These are phyloP conservation scores for Scylla paramamosain DNA, from an alignment of 1,140 invertebrate species.

Conservation along the genomic window DNA sequence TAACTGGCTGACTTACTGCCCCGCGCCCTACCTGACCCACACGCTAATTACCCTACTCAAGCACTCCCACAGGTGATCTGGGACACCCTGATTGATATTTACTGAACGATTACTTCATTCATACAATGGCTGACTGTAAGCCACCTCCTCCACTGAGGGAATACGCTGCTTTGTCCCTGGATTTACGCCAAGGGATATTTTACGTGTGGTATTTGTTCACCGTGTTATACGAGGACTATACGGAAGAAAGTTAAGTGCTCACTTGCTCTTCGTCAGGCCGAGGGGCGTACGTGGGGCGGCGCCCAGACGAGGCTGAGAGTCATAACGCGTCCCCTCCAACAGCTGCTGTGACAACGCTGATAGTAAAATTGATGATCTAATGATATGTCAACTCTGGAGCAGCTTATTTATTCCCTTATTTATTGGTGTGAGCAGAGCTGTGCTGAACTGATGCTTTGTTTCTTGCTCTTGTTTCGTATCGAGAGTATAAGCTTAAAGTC, in stretches of 20 bases:
- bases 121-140: neutral
- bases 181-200: neutral
- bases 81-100: neutral
- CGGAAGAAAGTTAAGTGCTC: neutral
- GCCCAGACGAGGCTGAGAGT: neutral
- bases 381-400: neutral
- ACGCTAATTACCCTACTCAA: constrained; percentile 7
- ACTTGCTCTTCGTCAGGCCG: neutral
- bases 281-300: neutral
- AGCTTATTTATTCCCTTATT: neutral
- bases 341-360: neutral
- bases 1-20: constrained; percentile 57
- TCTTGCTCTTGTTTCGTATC: no score
- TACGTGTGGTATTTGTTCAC: neutral
- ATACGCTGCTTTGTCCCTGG: neutral
- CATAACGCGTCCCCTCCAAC: neutral
- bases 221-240: neutral
- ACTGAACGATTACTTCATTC: neutral
- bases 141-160: neutral
- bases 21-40: constrained; percentile 26
- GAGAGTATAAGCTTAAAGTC: no score
- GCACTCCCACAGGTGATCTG: neutral
- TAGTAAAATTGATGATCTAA: constrained; percentile 14
- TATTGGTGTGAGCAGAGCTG: neutral
- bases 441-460: no score